Evolutionary conservation across 2,113 vertebrate species (phyloP), one percentile per base, ranked within the genome.

Genomic region (Gadus chalcogrammus): DNA sequence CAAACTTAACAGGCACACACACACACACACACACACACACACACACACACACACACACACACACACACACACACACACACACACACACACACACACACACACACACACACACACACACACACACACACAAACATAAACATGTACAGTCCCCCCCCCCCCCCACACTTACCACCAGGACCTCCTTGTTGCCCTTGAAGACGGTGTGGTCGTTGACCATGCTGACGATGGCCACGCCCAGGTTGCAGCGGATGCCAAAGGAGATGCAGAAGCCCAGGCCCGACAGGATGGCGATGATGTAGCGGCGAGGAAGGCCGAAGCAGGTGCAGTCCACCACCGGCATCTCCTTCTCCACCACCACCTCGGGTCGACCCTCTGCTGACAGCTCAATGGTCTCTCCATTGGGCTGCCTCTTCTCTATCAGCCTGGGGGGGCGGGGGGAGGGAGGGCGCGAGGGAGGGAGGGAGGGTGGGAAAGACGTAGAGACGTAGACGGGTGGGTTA

Each of bases 191-290:
- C 56, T 84, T 90, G 73, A 90, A 94, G 68, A 95, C 92, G 0
- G 95, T 96, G 77, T 95, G 95, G 80, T 95, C 95, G 70, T 97
- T 97, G 86, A 97, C 95, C 95, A 97, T 97, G 90, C 95, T 96
- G 18, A 97, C 95, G 5, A 97, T 96, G 87, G 95, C 95, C 77
- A 97, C 95, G 0, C 95, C 95, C 80, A 97, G 88, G 88, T 97
- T 97, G 87, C 95, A 97, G 73, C 95, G 89, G 88, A 97, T 97
- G 35, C 95, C 95, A 20, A 97, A 97, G 24, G 94, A 96, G 88
- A 97, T 97, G 86, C 95, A 97, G 87, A 97, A 97, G 4, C 95
- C 95, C 70, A 97, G 86, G 20, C 95, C 95, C 7, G 94, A 95
- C 84, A 97, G 93, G 83, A 97, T 95, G 78, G 95, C 95, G 66